Percentiles rank a stretch among this genome's conserved stretches.
phyloP scores from a whole-genome alignment of 2,797 vertebrate species.

The Oreochromis mossambicus region DNA sequence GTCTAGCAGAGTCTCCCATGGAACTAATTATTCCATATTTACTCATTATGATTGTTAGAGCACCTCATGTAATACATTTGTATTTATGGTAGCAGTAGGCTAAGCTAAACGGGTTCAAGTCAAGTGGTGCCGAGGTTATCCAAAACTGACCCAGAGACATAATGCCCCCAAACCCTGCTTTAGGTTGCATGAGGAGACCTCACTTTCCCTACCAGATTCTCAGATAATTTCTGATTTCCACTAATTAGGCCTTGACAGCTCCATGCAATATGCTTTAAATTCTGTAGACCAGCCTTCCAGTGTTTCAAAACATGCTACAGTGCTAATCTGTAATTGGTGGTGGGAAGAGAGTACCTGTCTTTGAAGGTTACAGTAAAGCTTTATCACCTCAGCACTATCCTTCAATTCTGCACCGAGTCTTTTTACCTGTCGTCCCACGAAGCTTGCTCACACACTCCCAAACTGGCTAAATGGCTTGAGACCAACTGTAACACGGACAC shows the following conservation, averaged over 20 bases:
- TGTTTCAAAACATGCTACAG: neutral
- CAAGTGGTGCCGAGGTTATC: constrained; percentile 45
- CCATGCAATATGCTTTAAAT: constrained; percentile 23
- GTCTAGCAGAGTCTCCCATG: constrained; percentile 34
- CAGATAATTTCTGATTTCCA: constrained; percentile 5
- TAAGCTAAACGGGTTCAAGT: constrained; percentile 62
- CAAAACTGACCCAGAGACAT: constrained; percentile 4
- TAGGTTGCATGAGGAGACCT: constrained; percentile 74
- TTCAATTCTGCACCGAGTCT: constrained; percentile 70
- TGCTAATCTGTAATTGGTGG: constrained; percentile 36
- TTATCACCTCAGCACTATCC: constrained; percentile 60
- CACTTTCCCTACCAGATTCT: constrained; percentile 56
- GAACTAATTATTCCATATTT: neutral
- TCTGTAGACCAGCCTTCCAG: constrained; percentile 1
- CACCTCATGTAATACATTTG: neutral
- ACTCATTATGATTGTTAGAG: neutral
- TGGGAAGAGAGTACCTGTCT: constrained; percentile 54
- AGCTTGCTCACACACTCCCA: constrained; percentile 43
- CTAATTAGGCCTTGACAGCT: constrained; percentile 30
- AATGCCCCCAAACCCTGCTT: constrained; percentile 28
- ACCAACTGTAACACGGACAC: constrained; percentile 29
- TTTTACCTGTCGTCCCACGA: constrained; percentile 44
- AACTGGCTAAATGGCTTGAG: constrained; percentile 53
- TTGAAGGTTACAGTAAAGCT: constrained; percentile 40
- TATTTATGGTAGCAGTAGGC: neutral